Conservation (phyloP, 2,888 invertebrate species). For the Rhaphigaster nebulosa region DNA sequence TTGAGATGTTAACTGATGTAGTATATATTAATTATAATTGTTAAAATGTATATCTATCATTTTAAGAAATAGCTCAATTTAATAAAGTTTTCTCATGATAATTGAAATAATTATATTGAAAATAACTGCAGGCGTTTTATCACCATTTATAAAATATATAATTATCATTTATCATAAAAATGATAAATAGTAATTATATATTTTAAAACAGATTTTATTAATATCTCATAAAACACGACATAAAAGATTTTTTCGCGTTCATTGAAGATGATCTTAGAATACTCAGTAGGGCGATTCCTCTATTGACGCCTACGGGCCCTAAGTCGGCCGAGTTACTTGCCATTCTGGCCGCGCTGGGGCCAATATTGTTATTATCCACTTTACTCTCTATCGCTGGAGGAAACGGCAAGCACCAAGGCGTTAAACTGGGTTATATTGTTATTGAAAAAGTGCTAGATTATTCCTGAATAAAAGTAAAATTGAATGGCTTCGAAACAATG, state of each 20-base stretch:
- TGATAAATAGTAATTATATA: too few species aligned
- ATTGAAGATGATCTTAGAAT: not conserved
- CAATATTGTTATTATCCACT: slow-evolving; percentile 41
- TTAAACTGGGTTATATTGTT: not conserved
- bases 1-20: too few species aligned
- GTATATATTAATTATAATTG: too few species aligned
- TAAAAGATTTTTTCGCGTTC: not conserved
- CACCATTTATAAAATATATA: too few species aligned
- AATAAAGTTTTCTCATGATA: too few species aligned
- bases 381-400: not conserved
- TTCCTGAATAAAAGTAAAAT: not conserved
- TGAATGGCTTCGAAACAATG: not conserved
- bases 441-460: not conserved
- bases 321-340: not conserved
- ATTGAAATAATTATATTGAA: too few species aligned
- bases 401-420: not conserved
- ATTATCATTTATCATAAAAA: too few species aligned
- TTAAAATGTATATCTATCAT: too few species aligned
- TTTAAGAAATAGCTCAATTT: too few species aligned
- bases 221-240: not conserved
- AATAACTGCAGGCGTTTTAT: too few species aligned
- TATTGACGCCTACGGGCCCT: not conserved
- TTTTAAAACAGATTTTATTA: too few species aligned
- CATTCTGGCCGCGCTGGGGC: not conserved
- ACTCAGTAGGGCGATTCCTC: not conserved